Conservation (phyloP, 2,888 invertebrate species). For the Scrobipalpa costella region DNA sequence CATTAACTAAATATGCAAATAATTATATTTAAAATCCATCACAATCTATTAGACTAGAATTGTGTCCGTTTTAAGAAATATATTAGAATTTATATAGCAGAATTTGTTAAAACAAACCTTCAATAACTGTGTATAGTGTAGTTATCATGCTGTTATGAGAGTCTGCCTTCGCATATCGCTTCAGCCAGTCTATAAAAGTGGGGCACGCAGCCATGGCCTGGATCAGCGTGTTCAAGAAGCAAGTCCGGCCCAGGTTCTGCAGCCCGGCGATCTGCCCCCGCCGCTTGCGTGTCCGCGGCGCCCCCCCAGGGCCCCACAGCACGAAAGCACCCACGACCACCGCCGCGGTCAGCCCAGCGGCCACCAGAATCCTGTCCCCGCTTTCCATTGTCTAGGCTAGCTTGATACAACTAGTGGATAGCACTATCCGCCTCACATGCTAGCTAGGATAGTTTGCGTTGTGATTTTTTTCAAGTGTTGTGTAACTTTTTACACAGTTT, state of each 20-base stretch:
- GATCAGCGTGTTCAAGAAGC: constrained; percentile 94
- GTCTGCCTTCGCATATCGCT: constrained; percentile 81
- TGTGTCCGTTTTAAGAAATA: not conserved
- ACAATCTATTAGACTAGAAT: not conserved
- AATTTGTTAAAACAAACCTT: constrained; percentile 74
- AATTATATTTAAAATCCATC: no score
- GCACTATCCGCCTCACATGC: constrained; percentile 19
- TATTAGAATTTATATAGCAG: not conserved
- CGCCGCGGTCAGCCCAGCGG: constrained; percentile 89
- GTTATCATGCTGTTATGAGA: constrained; percentile 87
- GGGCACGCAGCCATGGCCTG: constrained; percentile 95
- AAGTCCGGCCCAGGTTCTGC: constrained; percentile 95
- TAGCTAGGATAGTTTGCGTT: not conserved
- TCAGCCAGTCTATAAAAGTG: constrained; percentile 91
- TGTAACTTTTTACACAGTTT: constrained; percentile 23
- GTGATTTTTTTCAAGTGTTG: not conserved
- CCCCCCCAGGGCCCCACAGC: constrained; percentile 88
- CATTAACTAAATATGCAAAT: no score
- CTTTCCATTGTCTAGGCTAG: constrained; percentile 80
- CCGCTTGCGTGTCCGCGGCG: constrained; percentile 81
- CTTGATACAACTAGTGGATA: not conserved
- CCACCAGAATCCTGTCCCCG: constrained; percentile 88
- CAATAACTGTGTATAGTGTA: constrained; percentile 87
- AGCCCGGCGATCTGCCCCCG: constrained; percentile 91
- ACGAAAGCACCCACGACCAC: constrained; percentile 92